Percentiles rank a stretch among this genome's conserved stretches.
phyloP scores from a whole-genome alignment of 2,113 vertebrate genomes.

The Fulmarus glacialis region DNA sequence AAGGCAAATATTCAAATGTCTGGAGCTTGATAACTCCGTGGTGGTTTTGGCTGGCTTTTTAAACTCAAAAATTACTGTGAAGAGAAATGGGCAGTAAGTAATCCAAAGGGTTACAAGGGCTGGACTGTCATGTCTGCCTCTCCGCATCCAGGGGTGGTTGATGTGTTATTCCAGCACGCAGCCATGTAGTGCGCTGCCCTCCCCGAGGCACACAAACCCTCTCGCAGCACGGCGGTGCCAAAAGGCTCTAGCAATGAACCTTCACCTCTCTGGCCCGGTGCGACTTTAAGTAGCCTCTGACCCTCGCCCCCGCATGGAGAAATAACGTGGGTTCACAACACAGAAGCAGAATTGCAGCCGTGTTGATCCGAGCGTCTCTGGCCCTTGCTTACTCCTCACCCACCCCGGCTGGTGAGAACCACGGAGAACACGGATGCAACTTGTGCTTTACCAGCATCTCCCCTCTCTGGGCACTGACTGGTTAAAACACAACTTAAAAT shows the following conservation, averaged over 20 bases:
- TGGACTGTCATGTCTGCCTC: neutral
- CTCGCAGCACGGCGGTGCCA: neutral
- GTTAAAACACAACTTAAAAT: conserved; percentile 22
- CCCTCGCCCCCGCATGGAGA: neutral
- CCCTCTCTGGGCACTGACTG: neutral
- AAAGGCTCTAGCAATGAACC: neutral
- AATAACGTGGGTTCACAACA: neutral
- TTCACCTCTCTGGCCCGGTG: neutral
- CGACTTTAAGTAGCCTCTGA: neutral
- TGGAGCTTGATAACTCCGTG: conserved; percentile 2
- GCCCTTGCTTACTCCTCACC: neutral
- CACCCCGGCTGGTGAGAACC: fast-evolving
- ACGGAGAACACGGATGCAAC: fast-evolving
- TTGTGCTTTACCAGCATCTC: neutral
- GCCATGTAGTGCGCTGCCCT: neutral
- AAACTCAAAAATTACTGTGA: neutral
- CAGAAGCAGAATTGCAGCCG: neutral
- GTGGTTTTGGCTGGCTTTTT: conserved; percentile 26
- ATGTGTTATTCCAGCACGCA: neutral
- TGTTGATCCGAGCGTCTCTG: neutral
- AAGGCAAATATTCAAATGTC: conserved; percentile 56
- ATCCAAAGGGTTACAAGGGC: neutral
- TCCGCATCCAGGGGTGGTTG: neutral
- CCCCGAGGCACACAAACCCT: neutral
- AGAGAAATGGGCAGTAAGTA: neutral